These are phyloP conservation scores for Channallabes apus DNA, from an alignment of 2,797 vertebrate species.

Conservation along the genomic window DNA sequence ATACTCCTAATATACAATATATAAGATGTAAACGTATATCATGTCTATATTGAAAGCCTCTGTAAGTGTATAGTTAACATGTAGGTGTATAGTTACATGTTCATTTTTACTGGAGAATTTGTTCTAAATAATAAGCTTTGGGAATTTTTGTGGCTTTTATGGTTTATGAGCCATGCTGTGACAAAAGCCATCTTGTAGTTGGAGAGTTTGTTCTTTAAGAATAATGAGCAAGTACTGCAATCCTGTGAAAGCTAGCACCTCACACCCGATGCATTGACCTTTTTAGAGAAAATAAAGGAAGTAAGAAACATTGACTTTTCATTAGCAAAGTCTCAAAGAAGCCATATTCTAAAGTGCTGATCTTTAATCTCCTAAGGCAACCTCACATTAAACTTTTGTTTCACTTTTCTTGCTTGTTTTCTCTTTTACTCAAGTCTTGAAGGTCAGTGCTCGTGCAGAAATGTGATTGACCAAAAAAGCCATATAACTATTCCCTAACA, in stretches of 20 bases:
- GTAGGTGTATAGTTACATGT: background rate
- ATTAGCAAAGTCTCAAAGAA: slow-evolving; percentile 36
- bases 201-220: background rate
- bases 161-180: background rate
- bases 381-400: slow-evolving; percentile 20
- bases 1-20: background rate
- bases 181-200: background rate
- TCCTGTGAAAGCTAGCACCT: background rate
- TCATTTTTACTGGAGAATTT: background rate
- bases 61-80: background rate
- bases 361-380: slow-evolving; percentile 17
- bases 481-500: background rate
- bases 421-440: background rate
- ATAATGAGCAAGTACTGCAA: background rate
- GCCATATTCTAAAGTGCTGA: slow-evolving; percentile 3
- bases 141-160: background rate
- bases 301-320: slow-evolving; percentile 31
- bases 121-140: background rate
- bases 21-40: background rate
- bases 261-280: slow-evolving; percentile 4
- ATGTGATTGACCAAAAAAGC: slow-evolving; percentile 24
- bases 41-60: background rate
- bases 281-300: slow-evolving; percentile 28
- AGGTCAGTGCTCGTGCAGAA: slow-evolving; percentile 29
- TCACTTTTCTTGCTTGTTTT: slow-evolving; percentile 4